phyloP scores from a whole-genome alignment of 1,140 invertebrate species.

The Bicyclus anynana region DNA sequence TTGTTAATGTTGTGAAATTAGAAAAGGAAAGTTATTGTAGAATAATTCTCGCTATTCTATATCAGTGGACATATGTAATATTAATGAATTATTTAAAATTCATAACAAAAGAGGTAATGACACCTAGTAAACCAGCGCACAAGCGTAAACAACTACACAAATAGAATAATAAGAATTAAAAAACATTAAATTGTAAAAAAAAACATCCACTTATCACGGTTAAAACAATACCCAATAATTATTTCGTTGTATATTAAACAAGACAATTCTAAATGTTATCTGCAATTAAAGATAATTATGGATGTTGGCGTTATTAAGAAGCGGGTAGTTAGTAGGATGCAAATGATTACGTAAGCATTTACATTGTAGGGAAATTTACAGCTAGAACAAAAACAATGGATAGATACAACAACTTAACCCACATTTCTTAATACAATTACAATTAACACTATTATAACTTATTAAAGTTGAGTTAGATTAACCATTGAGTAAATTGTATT shows the following conservation, averaged over 20 bases:
- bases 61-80: too few species aligned
- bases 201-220: background rate
- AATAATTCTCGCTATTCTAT: too few species aligned
- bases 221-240: background rate
- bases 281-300: slow-evolving; percentile 1
- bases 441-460: background rate
- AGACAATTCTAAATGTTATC: slow-evolving; percentile 10
- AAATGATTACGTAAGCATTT: slow-evolving; percentile 16
- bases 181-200: background rate
- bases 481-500: too few species aligned
- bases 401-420: background rate
- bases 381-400: slow-evolving; percentile 6
- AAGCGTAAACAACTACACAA: background rate
- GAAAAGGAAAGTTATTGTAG: too few species aligned
- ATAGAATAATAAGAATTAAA: background rate
- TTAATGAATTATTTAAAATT: too few species aligned
- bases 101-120: background rate
- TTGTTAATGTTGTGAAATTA: too few species aligned
- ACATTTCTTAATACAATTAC: background rate
- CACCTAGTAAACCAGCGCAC: background rate
- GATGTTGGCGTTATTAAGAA: background rate
- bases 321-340: background rate
- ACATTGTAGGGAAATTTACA: slow-evolving; percentile 16
- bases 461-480: too few species aligned
- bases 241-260: slow-evolving; percentile 3